Evolutionary conservation across 2,797 vertebrate species (phyloP).

Genomic region (Carcharodon carcharias): DNA sequence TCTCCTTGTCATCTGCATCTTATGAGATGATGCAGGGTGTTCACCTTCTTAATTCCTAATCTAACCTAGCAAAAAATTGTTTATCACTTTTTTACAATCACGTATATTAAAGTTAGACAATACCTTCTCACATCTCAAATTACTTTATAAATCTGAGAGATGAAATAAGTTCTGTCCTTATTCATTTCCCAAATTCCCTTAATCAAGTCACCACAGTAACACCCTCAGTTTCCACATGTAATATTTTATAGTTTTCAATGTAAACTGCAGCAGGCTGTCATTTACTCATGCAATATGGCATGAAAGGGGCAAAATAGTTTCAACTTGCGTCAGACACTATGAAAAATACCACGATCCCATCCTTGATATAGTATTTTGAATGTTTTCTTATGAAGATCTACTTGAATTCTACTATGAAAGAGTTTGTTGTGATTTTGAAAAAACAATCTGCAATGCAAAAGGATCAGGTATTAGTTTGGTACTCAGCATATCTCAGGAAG

Average conservation of each 20-base stretch:
- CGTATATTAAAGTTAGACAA: neutral
- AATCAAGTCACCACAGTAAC: neutral
- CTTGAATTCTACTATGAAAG: conserved; percentile 14
- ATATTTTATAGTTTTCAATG: conserved; percentile 11
- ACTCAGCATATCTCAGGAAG: conserved; percentile 4
- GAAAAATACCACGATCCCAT: neutral
- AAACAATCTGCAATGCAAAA: neutral
- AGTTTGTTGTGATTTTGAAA: conserved; percentile 5
- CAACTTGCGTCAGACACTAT: neutral
- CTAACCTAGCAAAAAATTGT: neutral
- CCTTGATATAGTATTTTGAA: neutral
- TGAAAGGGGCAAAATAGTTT: neutral
- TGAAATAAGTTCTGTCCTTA: neutral
- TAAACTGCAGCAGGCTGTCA: neutral
- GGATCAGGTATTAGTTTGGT: conserved; percentile 1
- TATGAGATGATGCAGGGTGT: neutral
- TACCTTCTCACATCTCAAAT: neutral
- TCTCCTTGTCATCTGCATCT: neutral
- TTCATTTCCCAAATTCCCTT: neutral
- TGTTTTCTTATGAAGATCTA: conserved; percentile 1
- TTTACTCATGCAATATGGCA: neutral
- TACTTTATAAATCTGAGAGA: neutral
- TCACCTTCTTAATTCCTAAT: neutral
- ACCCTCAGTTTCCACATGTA: neutral
- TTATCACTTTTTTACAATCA: neutral